Conservation (phyloP, 2,113 vertebrate species). For the Pseudorhombus dupliciocellatus region DNA sequence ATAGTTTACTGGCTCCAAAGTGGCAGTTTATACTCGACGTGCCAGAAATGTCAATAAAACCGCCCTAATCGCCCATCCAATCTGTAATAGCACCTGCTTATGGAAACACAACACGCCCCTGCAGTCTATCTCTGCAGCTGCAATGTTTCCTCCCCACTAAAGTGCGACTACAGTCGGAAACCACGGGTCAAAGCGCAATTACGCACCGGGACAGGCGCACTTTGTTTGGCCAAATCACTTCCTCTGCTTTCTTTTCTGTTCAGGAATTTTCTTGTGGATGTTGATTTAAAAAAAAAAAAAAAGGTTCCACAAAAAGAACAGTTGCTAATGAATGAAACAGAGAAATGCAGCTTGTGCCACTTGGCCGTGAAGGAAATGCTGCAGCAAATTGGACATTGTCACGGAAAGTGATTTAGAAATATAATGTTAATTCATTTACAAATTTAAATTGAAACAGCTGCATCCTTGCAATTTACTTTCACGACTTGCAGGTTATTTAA, state of each 20-base stretch:
- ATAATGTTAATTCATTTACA: too few relatives aligned
- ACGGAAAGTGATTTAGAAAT: too few relatives aligned
- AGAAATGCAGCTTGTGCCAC: too few relatives aligned
- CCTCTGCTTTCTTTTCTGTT: constrained; percentile 45
- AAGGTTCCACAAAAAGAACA: neutral
- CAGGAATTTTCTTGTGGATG: constrained; percentile 22
- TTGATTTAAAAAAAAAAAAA: constrained; percentile 25
- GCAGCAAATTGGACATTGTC: too few relatives aligned
- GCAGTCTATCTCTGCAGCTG: constrained; percentile 60
- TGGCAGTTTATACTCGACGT: constrained; percentile 69
- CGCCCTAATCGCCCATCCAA: constrained; percentile 67
- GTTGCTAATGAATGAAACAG: neutral
- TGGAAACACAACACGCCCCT: constrained; percentile 70
- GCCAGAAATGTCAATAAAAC: constrained; percentile 78
- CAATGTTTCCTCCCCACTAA: constrained; percentile 62
- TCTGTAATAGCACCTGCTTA: constrained; percentile 76
- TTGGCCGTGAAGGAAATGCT: too few relatives aligned
- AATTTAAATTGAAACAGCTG: neutral
- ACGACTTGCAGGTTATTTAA: neutral
- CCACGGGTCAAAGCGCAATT: constrained; percentile 46
- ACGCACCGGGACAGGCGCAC: constrained; percentile 50
- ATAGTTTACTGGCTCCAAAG: constrained; percentile 64
- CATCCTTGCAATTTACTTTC: neutral
- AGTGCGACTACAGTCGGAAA: constrained; percentile 56
- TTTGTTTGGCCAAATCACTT: constrained; percentile 54